phyloP scores from a whole-genome alignment of 1,140 invertebrate genomes.

The Fopius arisanus region DNA sequence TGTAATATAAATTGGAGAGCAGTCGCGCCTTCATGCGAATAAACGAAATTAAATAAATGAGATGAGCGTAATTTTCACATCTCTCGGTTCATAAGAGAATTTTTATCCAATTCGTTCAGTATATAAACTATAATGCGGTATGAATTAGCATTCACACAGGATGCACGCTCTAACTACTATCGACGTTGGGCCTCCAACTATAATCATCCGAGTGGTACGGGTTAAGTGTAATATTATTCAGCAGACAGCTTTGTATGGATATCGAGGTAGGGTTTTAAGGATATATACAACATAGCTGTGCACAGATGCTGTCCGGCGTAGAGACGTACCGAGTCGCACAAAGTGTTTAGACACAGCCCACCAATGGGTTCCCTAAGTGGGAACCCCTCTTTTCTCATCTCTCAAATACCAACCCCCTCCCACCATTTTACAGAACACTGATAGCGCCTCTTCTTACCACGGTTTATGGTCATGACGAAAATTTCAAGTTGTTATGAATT shows the following conservation, averaged over 20 bases:
- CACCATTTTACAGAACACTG: neutral
- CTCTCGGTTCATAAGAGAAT: neutral
- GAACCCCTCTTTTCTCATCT: neutral
- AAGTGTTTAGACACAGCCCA: conserved; percentile 30
- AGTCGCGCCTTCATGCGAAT: too few relatives aligned
- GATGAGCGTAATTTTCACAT: neutral
- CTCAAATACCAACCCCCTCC: neutral
- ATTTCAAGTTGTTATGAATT: conserved; percentile 8
- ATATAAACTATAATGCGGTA: conserved; percentile 19
- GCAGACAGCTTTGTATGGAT: conserved; percentile 64
- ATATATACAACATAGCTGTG: conserved; percentile 27
- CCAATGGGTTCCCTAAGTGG: conserved; percentile 41
- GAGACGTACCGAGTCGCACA: conserved; percentile 27
- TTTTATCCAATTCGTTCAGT: neutral
- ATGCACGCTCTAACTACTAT: conserved; percentile 67
- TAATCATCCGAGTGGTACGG: conserved; percentile 63
- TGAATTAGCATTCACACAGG: conserved; percentile 66
- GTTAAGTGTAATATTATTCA: conserved; percentile 67
- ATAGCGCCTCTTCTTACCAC: neutral
- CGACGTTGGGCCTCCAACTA: conserved; percentile 59
- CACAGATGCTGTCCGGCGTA: conserved; percentile 62
- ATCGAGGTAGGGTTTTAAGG: conserved; percentile 45
- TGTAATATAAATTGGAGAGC: too few relatives aligned
- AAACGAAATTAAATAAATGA: neutral
- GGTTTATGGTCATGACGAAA: neutral